These are phyloP conservation scores for Cotesia chilonis DNA, from an alignment of 1,140 invertebrate genomes.

Conservation along the genomic window DNA sequence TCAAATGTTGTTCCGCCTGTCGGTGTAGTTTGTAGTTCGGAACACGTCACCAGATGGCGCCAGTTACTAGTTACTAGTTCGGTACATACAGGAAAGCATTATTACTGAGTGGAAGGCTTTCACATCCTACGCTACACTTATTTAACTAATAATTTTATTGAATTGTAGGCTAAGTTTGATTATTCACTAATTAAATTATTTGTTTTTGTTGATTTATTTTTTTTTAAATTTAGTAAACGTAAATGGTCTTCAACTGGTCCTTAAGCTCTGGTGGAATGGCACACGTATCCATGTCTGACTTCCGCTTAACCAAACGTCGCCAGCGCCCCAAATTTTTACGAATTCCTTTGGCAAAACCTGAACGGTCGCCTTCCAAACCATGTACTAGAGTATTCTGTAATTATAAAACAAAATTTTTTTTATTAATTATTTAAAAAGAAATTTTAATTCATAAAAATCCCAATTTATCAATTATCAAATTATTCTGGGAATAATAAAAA, in stretches of 20 bases:
- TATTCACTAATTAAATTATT: conserved; percentile 11
- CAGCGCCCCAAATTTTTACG: conserved; percentile 83
- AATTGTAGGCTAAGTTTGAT: conserved; percentile 19
- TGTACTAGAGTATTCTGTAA: conserved; percentile 81
- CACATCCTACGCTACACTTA: conserved; percentile 7
- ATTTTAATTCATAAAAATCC: too few relatives aligned
- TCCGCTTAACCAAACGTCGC: conserved; percentile 82
- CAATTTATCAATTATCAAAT: too few relatives aligned
- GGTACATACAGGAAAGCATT: conserved; percentile 51
- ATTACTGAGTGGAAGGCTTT: conserved; percentile 46
- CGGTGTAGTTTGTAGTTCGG: too few relatives aligned
- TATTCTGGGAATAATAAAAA: too few relatives aligned
- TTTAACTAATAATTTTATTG: not conserved
- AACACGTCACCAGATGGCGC: too few relatives aligned
- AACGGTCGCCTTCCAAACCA: conserved; percentile 74
- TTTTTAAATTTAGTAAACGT: conserved; percentile 76
- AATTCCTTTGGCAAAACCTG: conserved; percentile 78
- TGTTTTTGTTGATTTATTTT: not conserved
- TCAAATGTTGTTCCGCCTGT: too few relatives aligned
- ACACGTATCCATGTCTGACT: conserved; percentile 80
- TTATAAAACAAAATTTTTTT: conserved; percentile 47
- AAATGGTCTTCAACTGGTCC: conserved; percentile 87
- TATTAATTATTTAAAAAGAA: not conserved
- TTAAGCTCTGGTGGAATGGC: conserved; percentile 85
- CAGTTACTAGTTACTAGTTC: not conserved